Evolutionary conservation across 2,888 invertebrate genomes (phyloP).

Genomic region (Tenthredo scrophulariae): DNA sequence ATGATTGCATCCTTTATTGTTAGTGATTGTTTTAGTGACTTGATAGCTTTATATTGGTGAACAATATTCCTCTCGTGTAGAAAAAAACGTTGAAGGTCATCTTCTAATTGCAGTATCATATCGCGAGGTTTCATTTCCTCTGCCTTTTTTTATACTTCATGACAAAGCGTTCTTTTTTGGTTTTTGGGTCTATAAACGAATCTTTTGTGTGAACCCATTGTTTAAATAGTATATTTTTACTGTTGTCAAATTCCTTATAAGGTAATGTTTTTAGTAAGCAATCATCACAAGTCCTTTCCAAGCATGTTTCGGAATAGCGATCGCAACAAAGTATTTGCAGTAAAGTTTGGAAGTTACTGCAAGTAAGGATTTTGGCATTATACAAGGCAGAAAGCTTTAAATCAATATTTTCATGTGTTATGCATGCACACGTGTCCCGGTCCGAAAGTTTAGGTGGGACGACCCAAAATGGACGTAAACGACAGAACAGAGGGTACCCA

Average conservation of each 20-base stretch:
- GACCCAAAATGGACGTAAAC: conserved; percentile 65
- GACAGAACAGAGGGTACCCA: conserved; percentile 59
- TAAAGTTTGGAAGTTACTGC: conserved; percentile 7
- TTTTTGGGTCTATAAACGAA: neutral
- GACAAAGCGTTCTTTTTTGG: neutral
- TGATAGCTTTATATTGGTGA: conserved; percentile 56
- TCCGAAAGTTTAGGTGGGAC: conserved; percentile 62
- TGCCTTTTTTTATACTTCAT: neutral
- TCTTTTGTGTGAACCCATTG: neutral
- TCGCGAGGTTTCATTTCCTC: neutral
- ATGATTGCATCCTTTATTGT: conserved; percentile 50
- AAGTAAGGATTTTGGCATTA: conserved; percentile 28
- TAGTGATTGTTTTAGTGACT: conserved; percentile 54
- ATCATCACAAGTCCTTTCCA: neutral
- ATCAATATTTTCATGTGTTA: conserved; percentile 56
- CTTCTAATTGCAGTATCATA: conserved; percentile 39
- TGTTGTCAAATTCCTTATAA: neutral
- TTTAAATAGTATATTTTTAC: neutral
- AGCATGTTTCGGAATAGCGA: neutral
- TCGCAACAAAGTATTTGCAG: conserved; percentile 23
- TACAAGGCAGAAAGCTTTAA: conserved; percentile 49
- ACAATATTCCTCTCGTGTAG: conserved; percentile 55
- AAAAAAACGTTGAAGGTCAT: conserved; percentile 53
- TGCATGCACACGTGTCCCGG: conserved; percentile 62
- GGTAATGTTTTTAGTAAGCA: conserved; percentile 2